Base-by-base conservation (phyloP, 1,140 invertebrate species). In the Cecropterus lyciades region DNA sequence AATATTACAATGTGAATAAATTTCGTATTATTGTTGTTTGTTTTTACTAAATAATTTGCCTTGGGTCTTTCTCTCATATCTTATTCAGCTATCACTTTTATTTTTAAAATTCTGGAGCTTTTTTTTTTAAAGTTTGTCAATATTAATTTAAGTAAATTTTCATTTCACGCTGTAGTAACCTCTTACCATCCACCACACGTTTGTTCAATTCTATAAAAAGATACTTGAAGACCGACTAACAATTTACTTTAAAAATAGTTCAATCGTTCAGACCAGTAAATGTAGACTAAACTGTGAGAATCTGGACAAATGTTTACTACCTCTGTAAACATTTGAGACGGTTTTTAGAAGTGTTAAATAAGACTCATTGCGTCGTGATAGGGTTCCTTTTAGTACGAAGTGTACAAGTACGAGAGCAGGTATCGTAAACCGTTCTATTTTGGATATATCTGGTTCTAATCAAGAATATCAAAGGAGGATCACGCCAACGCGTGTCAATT, bases 371-470 rank as follows among this genome's bases (percentile, higher is more conserved):
- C 57, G 6, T 30, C 27, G 43, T 16, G 37, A 33, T 60, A 37
- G 16, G 16, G 57, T 37, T 16, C 6, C 8, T 49, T 60, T 60
- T 33, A n/a, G 17, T 20, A 20, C 27, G 13, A 8, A 20, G 5
- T 27, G 42, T n/a, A n/a, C n/a, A n/a, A n/a, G 13, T 14, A 46
- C 15, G 20, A 16, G 14, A 46, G 20, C 43, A 59, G 56, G 56
- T 59, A 68, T 63, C 59, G 67, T 75, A 72, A 76, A 74, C 67
- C 42, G n/a, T 53, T 71, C 75, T 82, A 79, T 82, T 82, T 79
- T 53, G 33, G 65, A 62, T 64, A 24, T 64, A 65, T 73, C 77
- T 80, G 75, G 55, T 73, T 77, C 76, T 82, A 70, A 80, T 79
- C 77, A 76, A 60, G 49, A 68, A 71, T 78, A 78, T 82, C 79